phyloP scores from a whole-genome alignment of 2,797 vertebrate species.

The Diglossa cyanea region DNA sequence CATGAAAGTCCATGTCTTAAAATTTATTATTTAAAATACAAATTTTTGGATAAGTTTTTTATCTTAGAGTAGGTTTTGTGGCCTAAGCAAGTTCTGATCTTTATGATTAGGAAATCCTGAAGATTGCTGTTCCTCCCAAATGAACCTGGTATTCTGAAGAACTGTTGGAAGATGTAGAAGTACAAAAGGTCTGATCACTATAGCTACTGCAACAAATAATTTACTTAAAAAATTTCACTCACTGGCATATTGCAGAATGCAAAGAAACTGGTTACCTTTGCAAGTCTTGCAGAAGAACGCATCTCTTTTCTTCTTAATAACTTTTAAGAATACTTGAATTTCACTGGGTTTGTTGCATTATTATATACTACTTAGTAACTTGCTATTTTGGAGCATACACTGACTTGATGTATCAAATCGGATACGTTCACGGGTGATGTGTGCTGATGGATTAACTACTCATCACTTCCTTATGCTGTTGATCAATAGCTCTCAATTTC shows the following conservation, averaged over 20 bases:
- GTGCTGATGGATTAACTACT: not conserved
- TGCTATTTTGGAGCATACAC: not conserved
- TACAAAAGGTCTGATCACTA: not conserved
- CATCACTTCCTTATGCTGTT: not conserved
- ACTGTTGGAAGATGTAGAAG: not conserved
- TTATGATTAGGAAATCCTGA: not conserved
- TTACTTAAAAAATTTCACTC: not conserved
- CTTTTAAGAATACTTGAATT: not conserved
- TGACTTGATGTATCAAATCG: not conserved
- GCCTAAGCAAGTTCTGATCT: not conserved
- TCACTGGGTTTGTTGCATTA: not conserved
- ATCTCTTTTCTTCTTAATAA: not conserved
- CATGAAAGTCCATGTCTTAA: not conserved
- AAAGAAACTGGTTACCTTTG: not conserved
- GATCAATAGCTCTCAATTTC: not conserved
- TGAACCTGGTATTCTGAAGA: not conserved
- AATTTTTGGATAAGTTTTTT: not conserved
- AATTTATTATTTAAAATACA: not conserved
- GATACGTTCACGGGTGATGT: not conserved
- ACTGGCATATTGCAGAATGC: not conserved
- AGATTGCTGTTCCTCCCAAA: not conserved
- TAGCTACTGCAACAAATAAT: not conserved
- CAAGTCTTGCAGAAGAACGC: not conserved
- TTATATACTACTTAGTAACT: not conserved
- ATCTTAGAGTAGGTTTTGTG: not conserved